A percentile compares a stretch with the other conserved stretches of the same genome.
phyloP scores from a whole-genome alignment of 2,888 invertebrate species.

The Drosophila anomelani region DNA sequence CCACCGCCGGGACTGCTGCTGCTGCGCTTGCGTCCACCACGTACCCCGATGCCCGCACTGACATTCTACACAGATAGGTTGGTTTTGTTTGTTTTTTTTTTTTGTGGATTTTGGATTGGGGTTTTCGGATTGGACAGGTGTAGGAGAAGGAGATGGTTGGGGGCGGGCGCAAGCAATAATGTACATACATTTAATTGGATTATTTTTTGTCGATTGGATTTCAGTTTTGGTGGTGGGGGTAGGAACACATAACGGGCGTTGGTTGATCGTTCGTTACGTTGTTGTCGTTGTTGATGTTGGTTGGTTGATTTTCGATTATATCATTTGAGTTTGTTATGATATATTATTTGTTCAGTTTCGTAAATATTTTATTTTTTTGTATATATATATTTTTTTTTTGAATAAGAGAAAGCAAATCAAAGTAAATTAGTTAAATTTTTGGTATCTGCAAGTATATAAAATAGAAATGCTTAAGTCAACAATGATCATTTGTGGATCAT shows the following conservation, averaged over 20 bases:
- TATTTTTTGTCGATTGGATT: constrained; percentile 40
- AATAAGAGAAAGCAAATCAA: constrained; percentile 84
- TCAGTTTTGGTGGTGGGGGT: constrained; percentile 34
- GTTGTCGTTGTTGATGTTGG: constrained; percentile 50
- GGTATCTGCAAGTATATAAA: constrained; percentile 80
- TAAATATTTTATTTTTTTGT: constrained; percentile 51
- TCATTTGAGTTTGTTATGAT: constrained; percentile 52
- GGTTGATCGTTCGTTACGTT: constrained; percentile 51
- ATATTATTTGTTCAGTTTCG: constrained; percentile 42
- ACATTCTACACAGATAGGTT: constrained; percentile 71
- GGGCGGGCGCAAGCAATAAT: constrained; percentile 73
- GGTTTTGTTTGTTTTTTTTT: constrained; percentile 29
- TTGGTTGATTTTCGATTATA: constrained; percentile 53
- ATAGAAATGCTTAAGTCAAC: constrained; percentile 81
- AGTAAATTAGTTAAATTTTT: constrained; percentile 83
- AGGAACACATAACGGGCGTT: constrained; percentile 64
- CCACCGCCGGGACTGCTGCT: constrained; percentile 60
- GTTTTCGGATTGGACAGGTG: constrained; percentile 43
- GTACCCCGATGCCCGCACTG: constrained; percentile 66
- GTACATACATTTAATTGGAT: constrained; percentile 75
- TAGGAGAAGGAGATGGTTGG: constrained; percentile 41
- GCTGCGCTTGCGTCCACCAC: constrained; percentile 59
- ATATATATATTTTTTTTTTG: constrained; percentile 57
- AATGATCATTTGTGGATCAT: constrained; percentile 73
- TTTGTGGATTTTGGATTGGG: constrained; percentile 47